Base-by-base conservation (phyloP, 2,113 vertebrate species). In the Girardinichthys multiradiatus region DNA sequence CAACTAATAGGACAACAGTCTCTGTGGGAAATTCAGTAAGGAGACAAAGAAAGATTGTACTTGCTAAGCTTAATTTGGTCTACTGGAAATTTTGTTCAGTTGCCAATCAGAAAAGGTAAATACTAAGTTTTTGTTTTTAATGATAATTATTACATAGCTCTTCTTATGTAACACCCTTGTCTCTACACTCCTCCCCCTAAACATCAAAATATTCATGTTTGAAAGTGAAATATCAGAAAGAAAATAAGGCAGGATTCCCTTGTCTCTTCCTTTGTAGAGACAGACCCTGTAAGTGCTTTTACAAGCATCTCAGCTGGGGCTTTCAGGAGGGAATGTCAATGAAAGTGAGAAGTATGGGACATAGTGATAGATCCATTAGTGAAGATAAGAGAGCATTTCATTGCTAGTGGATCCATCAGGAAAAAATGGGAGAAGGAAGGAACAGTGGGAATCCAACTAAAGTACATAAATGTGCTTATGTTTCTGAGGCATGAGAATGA, bases 401-500 rank as follows among this genome's bases (percentile, higher is more conserved):
- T 42, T 14, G 1, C 13, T 42, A n/a, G n/a, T n/a, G n/a, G n/a
- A n/a, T 72, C 48, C 33, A 27, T 62, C 45, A 30, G 51, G 39
- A 42, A 11, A 37, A 42, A 42, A 39, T 42, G 4, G 31, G 39
- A 63, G 57, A 65, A 67, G 37, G 71, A 85, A 80, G 61, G 85
- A 80, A 88, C 80, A 76, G 69, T 67, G 63, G 70, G 79, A 84
- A 72, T 88, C 83, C 90, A 84, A 92, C 80, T 79, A 72, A 83
- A 83, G 57, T 73, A 91, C 92, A 91, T 92, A 90, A 80, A 92
- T 93, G 77, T 64, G 62, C 71, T 70, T 57, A 28, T 84, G 86
- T 86, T 86, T 89, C 76, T 64, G 71, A 65, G 84, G 85, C 81
- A 84, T 78, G 58, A 65, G 76, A 82, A 88, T 88, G 76, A 91